These are phyloP conservation scores for Mythimna pallens DNA, from an alignment of 2,888 invertebrate genomes.

Conservation along the genomic window DNA sequence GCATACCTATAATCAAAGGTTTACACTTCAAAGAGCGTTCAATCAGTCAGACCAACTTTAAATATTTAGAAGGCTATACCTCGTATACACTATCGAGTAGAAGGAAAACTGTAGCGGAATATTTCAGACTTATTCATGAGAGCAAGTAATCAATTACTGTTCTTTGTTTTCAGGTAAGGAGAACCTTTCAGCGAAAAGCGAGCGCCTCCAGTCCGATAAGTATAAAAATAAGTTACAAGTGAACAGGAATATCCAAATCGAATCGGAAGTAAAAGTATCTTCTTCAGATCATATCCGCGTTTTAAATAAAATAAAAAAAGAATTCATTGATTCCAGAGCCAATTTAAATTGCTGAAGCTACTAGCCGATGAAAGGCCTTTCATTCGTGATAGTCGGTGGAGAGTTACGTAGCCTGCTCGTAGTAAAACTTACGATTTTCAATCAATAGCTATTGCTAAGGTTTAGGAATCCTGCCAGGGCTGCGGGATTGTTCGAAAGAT, in stretches of 20 bases:
- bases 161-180: constrained; percentile 82
- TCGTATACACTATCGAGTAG: constrained; percentile 29
- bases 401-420: constrained; percentile 9
- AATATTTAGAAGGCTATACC: constrained; percentile 28
- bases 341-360: constrained; percentile 42
- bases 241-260: constrained; percentile 2
- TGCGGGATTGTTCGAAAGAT: too few relatives aligned
- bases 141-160: constrained; percentile 72
- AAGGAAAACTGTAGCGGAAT: constrained; percentile 33
- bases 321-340: constrained; percentile 11
- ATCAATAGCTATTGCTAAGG: background rate
- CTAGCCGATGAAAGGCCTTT: constrained; percentile 31
- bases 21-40: constrained; percentile 36
- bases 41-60: constrained; percentile 39
- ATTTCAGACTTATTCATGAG: constrained; percentile 65
- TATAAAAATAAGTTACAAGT: constrained; percentile 67
- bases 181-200: constrained; percentile 60
- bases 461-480: too few relatives aligned
- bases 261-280: constrained; percentile 2
- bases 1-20: constrained; percentile 19
- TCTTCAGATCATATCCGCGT: constrained; percentile 3
- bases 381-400: background rate
- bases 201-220: constrained; percentile 68
- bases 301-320: constrained; percentile 31
- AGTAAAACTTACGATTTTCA: background rate